Percentiles rank a stretch among this genome's conserved stretches.
These are phyloP conservation scores for Thripadectes ignobilis DNA, from an alignment of 2,797 vertebrate species.

Conservation along the genomic window DNA sequence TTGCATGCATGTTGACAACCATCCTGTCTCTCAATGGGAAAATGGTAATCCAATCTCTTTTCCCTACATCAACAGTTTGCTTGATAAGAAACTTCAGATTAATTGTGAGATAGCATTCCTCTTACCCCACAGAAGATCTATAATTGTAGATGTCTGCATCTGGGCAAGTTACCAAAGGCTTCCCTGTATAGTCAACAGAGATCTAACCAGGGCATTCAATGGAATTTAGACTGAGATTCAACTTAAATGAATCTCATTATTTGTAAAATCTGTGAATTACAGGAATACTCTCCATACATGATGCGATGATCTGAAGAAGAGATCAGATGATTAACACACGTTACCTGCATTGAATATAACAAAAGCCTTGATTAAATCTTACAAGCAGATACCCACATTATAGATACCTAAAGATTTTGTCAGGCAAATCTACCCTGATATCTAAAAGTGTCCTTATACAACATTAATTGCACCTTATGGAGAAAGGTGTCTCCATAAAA, in stretches of 20 bases:
- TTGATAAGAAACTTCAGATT: not conserved
- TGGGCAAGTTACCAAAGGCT: not conserved
- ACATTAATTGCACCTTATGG: not conserved
- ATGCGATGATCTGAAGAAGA: not conserved
- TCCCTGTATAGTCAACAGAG: not conserved
- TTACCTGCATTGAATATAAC: not conserved
- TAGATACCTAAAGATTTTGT: not conserved
- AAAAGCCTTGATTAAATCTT: not conserved
- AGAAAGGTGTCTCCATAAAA: not conserved
- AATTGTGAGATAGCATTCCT: not conserved
- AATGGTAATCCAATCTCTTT: not conserved
- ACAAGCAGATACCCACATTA: not conserved
- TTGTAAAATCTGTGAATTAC: not conserved
- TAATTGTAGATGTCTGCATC: not conserved
- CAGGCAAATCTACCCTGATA: not conserved
- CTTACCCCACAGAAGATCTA: not conserved
- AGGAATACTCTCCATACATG: not conserved
- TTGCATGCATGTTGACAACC: not conserved
- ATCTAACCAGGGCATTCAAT: not conserved
- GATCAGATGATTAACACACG: not conserved
- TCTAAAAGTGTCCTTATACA: not conserved
- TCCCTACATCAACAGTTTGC: not conserved
- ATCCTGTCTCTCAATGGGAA: not conserved
- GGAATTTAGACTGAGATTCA: not conserved
- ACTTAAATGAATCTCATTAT: not conserved